Evolutionary conservation across 2,113 vertebrate species (phyloP), one percentile per base, ranked within the genome.

Genomic region (Thamnaconus septentrionalis): DNA sequence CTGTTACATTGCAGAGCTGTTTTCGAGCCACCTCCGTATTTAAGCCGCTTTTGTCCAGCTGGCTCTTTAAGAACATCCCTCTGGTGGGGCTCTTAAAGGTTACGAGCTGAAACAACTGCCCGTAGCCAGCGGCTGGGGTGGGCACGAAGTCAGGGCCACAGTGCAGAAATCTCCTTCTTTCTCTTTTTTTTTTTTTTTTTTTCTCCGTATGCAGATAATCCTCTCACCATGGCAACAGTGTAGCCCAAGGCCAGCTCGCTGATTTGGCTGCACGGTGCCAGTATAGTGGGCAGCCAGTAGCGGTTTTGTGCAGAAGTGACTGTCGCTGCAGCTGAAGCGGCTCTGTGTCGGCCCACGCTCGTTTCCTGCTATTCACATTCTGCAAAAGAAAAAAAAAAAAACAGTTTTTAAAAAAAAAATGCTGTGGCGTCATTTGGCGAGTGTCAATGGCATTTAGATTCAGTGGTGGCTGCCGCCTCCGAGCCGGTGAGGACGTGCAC

Each of bases 151-250:
- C 18, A 31, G 18, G 18, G 18, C 18, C 18, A 31, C 18, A 31
- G 18, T 2, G 18, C 18, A 31, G 18, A 31, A 31, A 31, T 31
- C 18, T 31, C 2, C 18, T 31, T 31, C 18, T 31, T 31, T 31
- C 18, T 31, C 18, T 31, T 31, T 31, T 31, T 31, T 2, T 31
- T 31, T 31, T 31, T 31, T 31, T 31, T 31, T 31, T 2, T 31
- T n/a, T n/a, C n/a, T 31, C 18, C 18, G 18, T 31, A 31, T 31
- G 18, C 18, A 80, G 73, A 73, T 77, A 75, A 80, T 79, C 59
- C 73, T 10, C 65, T 85, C 81, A 82, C 82, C 82, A 85, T 85
- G 83, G 83, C 66, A 88, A 85, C 82, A 63, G 59, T 48, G 59
- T 61, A 69, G 76, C 80, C 71, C 8, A 12, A 71, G 84, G 80